phyloP scores from a whole-genome alignment of 2,888 invertebrate genomes.

The Phortica okadai region DNA sequence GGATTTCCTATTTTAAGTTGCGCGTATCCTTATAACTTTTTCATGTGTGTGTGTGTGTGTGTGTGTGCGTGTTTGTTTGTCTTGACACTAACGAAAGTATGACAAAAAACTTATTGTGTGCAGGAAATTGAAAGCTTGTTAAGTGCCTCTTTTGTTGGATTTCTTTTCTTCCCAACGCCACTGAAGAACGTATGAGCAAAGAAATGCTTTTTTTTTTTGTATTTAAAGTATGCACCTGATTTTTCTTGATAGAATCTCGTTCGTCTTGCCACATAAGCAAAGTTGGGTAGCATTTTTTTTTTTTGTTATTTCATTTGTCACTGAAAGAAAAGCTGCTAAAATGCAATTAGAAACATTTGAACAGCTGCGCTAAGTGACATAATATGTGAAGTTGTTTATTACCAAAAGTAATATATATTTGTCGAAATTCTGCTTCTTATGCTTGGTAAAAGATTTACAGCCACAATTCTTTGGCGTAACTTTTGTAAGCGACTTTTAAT shows the following conservation, averaged over 20 bases:
- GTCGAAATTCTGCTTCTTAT: no score
- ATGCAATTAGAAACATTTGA: no score
- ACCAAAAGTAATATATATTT: not conserved
- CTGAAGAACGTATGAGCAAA: no score
- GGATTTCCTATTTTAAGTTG: conserved; percentile 68
- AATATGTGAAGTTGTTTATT: not conserved
- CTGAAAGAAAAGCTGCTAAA: not conserved
- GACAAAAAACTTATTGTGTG: conserved; percentile 33
- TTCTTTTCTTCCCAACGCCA: conserved; percentile 53
- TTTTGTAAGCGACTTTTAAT: conserved; percentile 38
- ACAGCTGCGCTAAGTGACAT: no score
- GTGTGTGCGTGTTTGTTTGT: not conserved
- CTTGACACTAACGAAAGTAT: conserved; percentile 38
- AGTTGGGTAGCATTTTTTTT: no score
- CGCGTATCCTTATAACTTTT: conserved; percentile 13
- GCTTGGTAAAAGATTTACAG: no score
- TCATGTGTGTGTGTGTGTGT: not conserved
- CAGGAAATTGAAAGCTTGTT: conserved; percentile 60
- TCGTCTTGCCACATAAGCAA: no score
- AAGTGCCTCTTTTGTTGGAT: conserved; percentile 56
- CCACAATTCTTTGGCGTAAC: conserved; percentile 46
- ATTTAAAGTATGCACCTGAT: conserved; percentile 61
- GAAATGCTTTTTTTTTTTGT: conserved; percentile 63
- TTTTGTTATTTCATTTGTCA: no score
- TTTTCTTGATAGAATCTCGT: conserved; percentile 45